Evolutionary conservation across 2,888 invertebrate genomes (phyloP), one percentile per base, ranked within the genome.

Genomic region (Marasmarcha lunaedactyla): DNA sequence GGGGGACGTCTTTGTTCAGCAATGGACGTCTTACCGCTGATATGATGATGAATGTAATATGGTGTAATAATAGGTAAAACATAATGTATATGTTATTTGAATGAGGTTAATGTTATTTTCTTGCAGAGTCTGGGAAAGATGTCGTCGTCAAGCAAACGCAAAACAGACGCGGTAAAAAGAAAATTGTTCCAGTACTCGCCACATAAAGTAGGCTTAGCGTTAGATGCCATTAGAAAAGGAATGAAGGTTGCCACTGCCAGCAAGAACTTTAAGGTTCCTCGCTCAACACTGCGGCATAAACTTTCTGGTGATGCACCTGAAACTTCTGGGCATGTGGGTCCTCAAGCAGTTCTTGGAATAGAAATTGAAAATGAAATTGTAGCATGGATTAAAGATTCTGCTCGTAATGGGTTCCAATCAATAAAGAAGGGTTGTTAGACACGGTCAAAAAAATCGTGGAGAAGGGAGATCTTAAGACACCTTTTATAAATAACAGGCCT

Each of bases 241-340:
- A 46, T 46, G 44, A 12, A 10, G 6, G 41, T 46, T 36, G 6
- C 40, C 14, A 39, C 44, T 39, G 44, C 44, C 14, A 46, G 46
- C 25, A 42, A 30, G 39, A 26, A 42, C 11, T 48, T 43, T 45
- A 42, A 50, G 9, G 44, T 50, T 11, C 49, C 49, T 42, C 42
- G 47, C 41, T 46, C 46, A 26, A 50, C 47, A 15, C 46, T 50
- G 43, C 47, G 44, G 4, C 42, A 48, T 26, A 50, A 50, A 48
- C 11, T 47, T 44, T 44, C 47, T 38, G 46, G 46, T 25, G 33
- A 47, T 10, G 42, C 46, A 35, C 46, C 49, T 40, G 48, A 50
- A 49, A 50, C 48, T 39, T 50, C 46, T 42, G 49, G 49, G 35
- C 49, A 49, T 48, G 50, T 52, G n/a, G 49, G 52, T 15, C 49